Conservation (phyloP, 1,140 invertebrate species). For the Drosophila lacertosa region DNA sequence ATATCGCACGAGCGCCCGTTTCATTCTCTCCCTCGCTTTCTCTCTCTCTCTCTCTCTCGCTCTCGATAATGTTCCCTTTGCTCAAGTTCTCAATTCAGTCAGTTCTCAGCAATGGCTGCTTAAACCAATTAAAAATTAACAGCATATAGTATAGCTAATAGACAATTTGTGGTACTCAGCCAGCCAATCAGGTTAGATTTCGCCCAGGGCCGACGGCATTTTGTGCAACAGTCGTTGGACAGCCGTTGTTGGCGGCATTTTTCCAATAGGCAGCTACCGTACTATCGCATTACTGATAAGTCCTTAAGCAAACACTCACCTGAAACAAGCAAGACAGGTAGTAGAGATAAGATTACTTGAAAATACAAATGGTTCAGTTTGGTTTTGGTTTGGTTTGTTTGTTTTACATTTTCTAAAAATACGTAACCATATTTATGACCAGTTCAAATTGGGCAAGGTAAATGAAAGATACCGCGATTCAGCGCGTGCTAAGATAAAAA, state of each 20-base stretch:
- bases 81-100: background rate
- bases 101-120: conserved; percentile 60
- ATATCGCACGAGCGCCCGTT: conserved; percentile 20
- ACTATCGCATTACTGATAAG: conserved; percentile 52
- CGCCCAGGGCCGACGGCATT: conserved; percentile 53
- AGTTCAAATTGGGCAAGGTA: conserved; percentile 22
- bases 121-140: conserved; percentile 78
- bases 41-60: conserved; percentile 14
- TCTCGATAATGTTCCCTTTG: conserved; percentile 7
- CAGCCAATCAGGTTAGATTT: conserved; percentile 73
- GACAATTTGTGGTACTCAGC: conserved; percentile 73
- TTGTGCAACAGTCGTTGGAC: conserved; percentile 37
- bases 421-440: conserved; percentile 31
- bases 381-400: conserved; percentile 26
- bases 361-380: conserved; percentile 26
- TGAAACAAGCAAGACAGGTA: conserved; percentile 56
- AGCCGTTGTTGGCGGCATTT: conserved; percentile 4
- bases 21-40: too few species aligned
- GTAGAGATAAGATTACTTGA: conserved; percentile 61
- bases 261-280: conserved; percentile 38
- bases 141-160: conserved; percentile 75
- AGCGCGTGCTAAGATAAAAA: conserved; percentile 16
- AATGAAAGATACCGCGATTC: background rate
- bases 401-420: conserved; percentile 6
- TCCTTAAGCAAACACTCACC: conserved; percentile 60